Evolutionary conservation across 2,888 invertebrate genomes (phyloP).

Genomic region (Pterobdella sp.): DNA sequence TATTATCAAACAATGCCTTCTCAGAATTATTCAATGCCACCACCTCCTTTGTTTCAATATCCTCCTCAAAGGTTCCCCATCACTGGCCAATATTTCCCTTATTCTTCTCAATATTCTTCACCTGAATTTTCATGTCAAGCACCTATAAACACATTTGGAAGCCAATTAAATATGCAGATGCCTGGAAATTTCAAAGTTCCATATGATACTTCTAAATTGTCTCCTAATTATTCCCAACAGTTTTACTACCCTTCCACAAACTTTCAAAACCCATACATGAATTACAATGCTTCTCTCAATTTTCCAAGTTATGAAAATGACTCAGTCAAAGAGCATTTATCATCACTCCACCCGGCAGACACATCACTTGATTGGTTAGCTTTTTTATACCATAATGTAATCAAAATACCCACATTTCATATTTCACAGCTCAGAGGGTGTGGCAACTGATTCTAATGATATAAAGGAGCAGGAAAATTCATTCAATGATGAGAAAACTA

Average conservation of each 20-base stretch:
- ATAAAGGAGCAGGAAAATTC: no score
- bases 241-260: background rate
- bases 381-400: no score
- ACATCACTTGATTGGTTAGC: background rate
- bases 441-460: no score
- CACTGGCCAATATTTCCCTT: background rate
- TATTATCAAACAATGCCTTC: background rate
- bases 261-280: background rate
- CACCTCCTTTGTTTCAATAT: background rate
- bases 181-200: background rate
- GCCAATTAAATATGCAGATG: background rate
- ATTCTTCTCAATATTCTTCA: background rate
- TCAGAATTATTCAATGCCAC: background rate
- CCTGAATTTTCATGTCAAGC: background rate
- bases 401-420: no score
- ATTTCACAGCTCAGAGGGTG: no score
- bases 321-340: no score
- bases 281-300: background rate
- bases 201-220: background rate
- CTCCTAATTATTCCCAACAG: background rate
- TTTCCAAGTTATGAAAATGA: no score
- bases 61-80: background rate
- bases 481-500: no score
- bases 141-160: background rate
- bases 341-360: conserved; percentile 8